Conservation (phyloP, 2,797 vertebrate species). For the Muscicapa striata region DNA sequence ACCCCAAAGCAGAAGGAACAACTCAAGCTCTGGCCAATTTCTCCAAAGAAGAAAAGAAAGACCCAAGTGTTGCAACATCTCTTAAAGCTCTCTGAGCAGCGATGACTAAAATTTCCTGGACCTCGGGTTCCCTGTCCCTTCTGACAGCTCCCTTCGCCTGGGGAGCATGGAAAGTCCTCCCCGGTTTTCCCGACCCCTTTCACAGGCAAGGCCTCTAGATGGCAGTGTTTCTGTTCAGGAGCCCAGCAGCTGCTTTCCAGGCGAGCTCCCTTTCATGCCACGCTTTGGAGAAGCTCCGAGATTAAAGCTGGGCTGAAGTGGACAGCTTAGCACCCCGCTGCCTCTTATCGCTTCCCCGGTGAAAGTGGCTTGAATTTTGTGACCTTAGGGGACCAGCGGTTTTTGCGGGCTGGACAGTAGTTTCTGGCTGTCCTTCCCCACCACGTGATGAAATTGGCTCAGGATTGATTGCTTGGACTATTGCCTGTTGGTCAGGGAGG, state of each 20-base stretch:
- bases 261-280: background rate
- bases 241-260: background rate
- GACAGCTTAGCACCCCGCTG: constrained; percentile 34
- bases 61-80: background rate
- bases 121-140: background rate
- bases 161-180: background rate
- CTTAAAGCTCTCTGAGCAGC: background rate
- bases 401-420: background rate
- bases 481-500: background rate
- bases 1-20: background rate
- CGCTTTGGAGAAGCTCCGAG: constrained; percentile 3
- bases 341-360: background rate
- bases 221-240: constrained; percentile 75
- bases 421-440: background rate
- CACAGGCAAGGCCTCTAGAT: constrained; percentile 66
- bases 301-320: background rate
- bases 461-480: background rate
- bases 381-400: background rate
- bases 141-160: background rate
- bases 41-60: background rate
- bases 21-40: background rate
- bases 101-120: background rate
- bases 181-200: background rate
- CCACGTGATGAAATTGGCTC: background rate
- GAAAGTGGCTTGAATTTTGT: constrained; percentile 20